A percentile compares a stretch with the other conserved stretches of the same genome.
phyloP scores from a whole-genome alignment of 1,140 invertebrate species.

The Spodoptera litura region DNA sequence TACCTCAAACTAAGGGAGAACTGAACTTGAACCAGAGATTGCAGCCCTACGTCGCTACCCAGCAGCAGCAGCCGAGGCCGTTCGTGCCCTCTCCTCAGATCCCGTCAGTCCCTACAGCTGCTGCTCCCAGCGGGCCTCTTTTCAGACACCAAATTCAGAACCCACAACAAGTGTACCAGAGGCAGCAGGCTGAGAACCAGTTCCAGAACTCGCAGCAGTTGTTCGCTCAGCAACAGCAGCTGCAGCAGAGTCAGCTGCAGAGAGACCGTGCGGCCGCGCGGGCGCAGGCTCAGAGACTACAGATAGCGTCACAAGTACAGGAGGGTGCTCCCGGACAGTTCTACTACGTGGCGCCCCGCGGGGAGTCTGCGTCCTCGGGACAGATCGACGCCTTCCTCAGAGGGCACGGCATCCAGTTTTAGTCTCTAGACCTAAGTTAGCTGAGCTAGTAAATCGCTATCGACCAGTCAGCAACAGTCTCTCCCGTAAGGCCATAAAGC shows the following conservation, averaged over 20 bases:
- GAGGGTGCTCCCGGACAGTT: constrained; percentile 84
- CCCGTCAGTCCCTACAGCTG: constrained; percentile 67
- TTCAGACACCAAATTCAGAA: constrained; percentile 84
- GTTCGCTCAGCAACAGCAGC: constrained; percentile 90
- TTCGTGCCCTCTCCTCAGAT: constrained; percentile 83
- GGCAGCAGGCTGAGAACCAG: constrained; percentile 89
- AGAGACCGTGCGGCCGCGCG: constrained; percentile 82
- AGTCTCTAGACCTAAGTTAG: constrained; percentile 68
- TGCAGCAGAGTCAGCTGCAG: constrained; percentile 87
- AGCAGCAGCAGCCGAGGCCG: constrained; percentile 74
- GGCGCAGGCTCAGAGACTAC: constrained; percentile 82
- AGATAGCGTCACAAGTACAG: constrained; percentile 72
- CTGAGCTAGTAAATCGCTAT: constrained; percentile 65
- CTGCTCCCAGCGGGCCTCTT: constrained; percentile 75
- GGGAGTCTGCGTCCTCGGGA: constrained; percentile 87
- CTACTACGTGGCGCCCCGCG: constrained; percentile 88
- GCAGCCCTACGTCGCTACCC: constrained; percentile 90
- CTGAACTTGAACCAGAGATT: constrained; percentile 90
- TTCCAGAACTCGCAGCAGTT: constrained; percentile 91
- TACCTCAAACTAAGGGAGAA: constrained; percentile 91
- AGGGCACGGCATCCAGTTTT: constrained; percentile 89
- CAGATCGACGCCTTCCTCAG: constrained; percentile 94
- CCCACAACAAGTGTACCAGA: constrained; percentile 90
- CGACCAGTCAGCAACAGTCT: constrained; percentile 51
- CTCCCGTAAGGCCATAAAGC: constrained; percentile 51